A percentile compares a stretch with the other conserved stretches of the same genome.
phyloP scores from a whole-genome alignment of 1,140 invertebrate genomes.

The Macrosteles quadrilineatus region DNA sequence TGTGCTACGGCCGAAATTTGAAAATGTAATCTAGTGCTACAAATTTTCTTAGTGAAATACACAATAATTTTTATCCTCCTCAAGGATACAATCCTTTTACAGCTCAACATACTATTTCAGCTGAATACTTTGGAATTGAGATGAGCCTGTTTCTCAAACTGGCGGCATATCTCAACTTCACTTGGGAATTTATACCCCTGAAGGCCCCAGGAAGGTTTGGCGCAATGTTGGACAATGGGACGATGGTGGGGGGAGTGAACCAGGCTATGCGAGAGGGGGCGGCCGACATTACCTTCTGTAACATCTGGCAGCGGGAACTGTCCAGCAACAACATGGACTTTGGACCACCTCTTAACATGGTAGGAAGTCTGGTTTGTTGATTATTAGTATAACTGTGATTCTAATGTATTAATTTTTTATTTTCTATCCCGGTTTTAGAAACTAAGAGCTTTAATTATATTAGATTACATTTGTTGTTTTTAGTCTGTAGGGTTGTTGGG shows the following conservation, averaged over 20 bases:
- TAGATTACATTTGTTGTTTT: no score
- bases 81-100: no score
- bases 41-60: no score
- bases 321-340: neutral
- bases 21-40: no score
- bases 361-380: neutral
- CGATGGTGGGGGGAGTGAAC: neutral
- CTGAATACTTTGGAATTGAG: neutral
- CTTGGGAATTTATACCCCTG: neutral
- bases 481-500: no score
- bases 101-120: no score
- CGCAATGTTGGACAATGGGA: neutral
- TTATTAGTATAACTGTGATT: no score
- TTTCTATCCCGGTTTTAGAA: no score
- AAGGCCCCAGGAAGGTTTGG: neutral
- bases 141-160: neutral
- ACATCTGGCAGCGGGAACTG: neutral
- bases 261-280: neutral
- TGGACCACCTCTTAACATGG: neutral
- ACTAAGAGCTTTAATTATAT: no score
- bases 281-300: neutral
- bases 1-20: no score
- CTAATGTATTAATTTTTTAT: no score
- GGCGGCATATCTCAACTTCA: neutral
- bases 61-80: no score